A percentile compares a stretch with the other conserved stretches of the same genome.
Conservation (phyloP, 2,797 vertebrate genomes). For the Hirundo rustica region DNA sequence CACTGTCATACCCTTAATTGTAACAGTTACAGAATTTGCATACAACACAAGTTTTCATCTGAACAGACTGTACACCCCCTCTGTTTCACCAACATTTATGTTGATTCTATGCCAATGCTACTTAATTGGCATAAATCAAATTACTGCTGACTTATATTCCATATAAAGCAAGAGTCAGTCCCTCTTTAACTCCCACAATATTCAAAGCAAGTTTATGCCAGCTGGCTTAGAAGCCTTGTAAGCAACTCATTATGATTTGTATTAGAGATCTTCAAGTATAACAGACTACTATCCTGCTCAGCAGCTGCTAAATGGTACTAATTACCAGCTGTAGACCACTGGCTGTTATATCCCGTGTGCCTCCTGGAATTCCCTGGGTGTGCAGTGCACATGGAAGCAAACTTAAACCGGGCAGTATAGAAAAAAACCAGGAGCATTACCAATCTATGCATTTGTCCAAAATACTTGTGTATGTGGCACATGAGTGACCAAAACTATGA, state of each 20-base stretch:
- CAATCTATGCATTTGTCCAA: background rate
- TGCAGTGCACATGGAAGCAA: background rate
- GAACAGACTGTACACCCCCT: background rate
- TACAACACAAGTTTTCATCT: constrained; percentile 5
- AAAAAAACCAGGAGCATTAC: background rate
- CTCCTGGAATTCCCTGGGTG: background rate
- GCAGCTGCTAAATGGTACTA: constrained; percentile 34
- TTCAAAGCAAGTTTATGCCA: background rate
- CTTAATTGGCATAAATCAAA: constrained; percentile 37
- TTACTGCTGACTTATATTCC: background rate
- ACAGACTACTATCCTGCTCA: background rate
- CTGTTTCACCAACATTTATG: background rate
- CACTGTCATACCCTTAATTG: background rate
- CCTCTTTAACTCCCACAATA: background rate
- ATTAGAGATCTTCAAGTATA: constrained; percentile 22
- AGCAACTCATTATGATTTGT: background rate
- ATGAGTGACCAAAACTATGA: background rate
- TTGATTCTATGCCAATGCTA: background rate
- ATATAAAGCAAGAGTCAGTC: background rate
- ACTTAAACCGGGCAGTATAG: background rate
- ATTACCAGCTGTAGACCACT: constrained; percentile 34
- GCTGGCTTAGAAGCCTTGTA: background rate
- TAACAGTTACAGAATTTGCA: background rate
- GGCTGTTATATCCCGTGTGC: background rate
- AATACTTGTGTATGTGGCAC: accelerated